These are phyloP conservation scores for Panzeria rudis DNA, from an alignment of 2,888 invertebrate genomes.

Conservation along the genomic window DNA sequence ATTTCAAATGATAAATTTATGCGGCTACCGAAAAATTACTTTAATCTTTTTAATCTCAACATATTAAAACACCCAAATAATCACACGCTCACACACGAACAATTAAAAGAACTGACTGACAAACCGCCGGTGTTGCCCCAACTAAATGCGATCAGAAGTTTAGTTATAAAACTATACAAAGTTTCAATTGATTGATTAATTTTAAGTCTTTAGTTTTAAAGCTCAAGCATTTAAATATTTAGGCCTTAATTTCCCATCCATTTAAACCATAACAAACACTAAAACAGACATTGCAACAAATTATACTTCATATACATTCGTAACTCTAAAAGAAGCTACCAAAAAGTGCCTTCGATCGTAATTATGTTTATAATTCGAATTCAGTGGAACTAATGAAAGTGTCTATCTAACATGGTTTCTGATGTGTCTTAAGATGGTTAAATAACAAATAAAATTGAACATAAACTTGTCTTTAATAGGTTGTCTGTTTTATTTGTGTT, in stretches of 20 bases:
- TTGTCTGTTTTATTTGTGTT: slow-evolving; percentile 33
- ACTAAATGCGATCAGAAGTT: slow-evolving; percentile 34
- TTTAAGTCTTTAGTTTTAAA: slow-evolving; percentile 36
- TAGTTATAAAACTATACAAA: slow-evolving; percentile 57
- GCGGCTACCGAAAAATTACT: slow-evolving; percentile 71
- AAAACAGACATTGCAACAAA: slow-evolving; percentile 44
- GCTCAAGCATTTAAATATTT: slow-evolving; percentile 30
- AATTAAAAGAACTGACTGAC: background rate
- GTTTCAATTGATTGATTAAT: slow-evolving; percentile 70
- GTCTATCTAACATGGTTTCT: slow-evolving; percentile 66
- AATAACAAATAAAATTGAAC: slow-evolving; percentile 58
- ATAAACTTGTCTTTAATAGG: slow-evolving; percentile 68
- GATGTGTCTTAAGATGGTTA: slow-evolving; percentile 40
- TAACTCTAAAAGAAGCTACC: slow-evolving; percentile 4
- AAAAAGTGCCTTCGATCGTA: slow-evolving; percentile 29
- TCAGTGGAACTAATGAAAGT: slow-evolving; percentile 73
- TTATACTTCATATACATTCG: background rate
- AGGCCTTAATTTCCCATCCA: slow-evolving; percentile 48
- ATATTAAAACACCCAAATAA: slow-evolving; percentile 63
- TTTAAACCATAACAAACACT: background rate
- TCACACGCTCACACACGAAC: slow-evolving; percentile 10
- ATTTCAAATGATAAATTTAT: slow-evolving; percentile 67
- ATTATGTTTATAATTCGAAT: slow-evolving; percentile 54
- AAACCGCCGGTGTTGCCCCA: slow-evolving; percentile 15
- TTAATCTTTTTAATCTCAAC: slow-evolving; percentile 67